These are phyloP conservation scores for Fulica atra DNA, from an alignment of 2,113 vertebrate genomes.

Conservation along the genomic window DNA sequence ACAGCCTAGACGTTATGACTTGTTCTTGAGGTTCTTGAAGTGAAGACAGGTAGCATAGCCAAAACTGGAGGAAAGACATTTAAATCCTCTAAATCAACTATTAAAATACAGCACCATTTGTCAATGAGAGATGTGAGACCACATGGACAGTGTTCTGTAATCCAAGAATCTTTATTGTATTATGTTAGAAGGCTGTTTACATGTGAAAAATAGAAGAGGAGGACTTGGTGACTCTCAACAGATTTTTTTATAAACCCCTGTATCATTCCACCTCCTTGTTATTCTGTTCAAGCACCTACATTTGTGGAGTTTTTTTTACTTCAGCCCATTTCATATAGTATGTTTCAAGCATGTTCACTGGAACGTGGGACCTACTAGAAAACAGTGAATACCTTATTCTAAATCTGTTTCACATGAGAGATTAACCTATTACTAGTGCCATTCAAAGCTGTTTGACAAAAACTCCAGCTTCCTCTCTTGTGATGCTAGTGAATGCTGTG, in stretches of 20 bases:
- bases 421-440: not conserved
- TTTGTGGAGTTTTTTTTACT: not conserved
- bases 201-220: not conserved
- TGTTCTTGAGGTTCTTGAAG: not conserved
- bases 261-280: not conserved
- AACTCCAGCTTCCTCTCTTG: not conserved
- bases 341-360: not conserved
- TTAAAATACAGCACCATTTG: not conserved
- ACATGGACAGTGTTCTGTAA: not conserved
- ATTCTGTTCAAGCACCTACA: not conserved
- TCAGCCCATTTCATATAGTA: not conserved
- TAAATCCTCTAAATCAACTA: not conserved
- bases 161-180: not conserved
- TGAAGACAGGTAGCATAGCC: not conserved
- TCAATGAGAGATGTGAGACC: not conserved
- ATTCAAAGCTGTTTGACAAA: not conserved
- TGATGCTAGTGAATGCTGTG: not conserved
- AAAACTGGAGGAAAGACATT: not conserved
- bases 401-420: not conserved
- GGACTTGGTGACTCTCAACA: not conserved
- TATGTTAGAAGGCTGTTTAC: not conserved
- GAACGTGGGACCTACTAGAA: not conserved
- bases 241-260: not conserved
- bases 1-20: not conserved
- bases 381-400: not conserved